Evolutionary conservation across 1,140 invertebrate genomes (phyloP).

Genomic region (Drosophila bocqueti): DNA sequence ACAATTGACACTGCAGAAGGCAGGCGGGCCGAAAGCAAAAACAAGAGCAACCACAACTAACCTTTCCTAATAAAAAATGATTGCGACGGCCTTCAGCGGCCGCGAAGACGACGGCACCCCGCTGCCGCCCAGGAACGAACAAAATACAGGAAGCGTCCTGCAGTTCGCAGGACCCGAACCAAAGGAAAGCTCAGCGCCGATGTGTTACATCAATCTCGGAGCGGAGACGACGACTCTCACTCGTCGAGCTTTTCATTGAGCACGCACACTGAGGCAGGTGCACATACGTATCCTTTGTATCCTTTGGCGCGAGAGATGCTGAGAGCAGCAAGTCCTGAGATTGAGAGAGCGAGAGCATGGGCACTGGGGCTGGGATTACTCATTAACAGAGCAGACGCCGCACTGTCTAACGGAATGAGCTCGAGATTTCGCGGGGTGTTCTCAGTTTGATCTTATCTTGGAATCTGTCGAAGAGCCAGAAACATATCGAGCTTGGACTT

Average conservation of each 20-base stretch:
- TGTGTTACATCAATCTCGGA: slow-evolving; percentile 50
- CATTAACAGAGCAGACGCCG: slow-evolving; percentile 53
- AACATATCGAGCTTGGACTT: neutral
- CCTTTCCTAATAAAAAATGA: slow-evolving; percentile 78
- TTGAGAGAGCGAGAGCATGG: slow-evolving; percentile 16
- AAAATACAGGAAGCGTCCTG: slow-evolving; percentile 48
- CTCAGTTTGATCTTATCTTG: neutral
- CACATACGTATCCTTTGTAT: slow-evolving; percentile 30
- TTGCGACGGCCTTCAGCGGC: slow-evolving; percentile 72
- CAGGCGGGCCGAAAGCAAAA: slow-evolving; percentile 33
- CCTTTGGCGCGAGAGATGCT: slow-evolving; percentile 27
- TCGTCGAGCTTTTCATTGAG: slow-evolving; percentile 69
- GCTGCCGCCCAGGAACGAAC: slow-evolving; percentile 9
- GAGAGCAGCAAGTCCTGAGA: neutral
- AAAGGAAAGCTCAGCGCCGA: slow-evolving; percentile 44
- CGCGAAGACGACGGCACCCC: slow-evolving; percentile 23
- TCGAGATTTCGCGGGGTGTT: slow-evolving; percentile 20
- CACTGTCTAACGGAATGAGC: slow-evolving; percentile 52
- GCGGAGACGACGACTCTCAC: slow-evolving; percentile 18
- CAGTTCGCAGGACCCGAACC: slow-evolving; percentile 36
- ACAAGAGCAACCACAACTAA: slow-evolving; percentile 74
- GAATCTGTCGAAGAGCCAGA: neutral
- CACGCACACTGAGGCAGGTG: slow-evolving; percentile 55
- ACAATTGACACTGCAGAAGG: slow-evolving; percentile 39
- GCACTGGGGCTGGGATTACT: slow-evolving; percentile 24